These are phyloP conservation scores for Zosterops japonicus DNA, from an alignment of 2,113 vertebrate species.

Conservation along the genomic window DNA sequence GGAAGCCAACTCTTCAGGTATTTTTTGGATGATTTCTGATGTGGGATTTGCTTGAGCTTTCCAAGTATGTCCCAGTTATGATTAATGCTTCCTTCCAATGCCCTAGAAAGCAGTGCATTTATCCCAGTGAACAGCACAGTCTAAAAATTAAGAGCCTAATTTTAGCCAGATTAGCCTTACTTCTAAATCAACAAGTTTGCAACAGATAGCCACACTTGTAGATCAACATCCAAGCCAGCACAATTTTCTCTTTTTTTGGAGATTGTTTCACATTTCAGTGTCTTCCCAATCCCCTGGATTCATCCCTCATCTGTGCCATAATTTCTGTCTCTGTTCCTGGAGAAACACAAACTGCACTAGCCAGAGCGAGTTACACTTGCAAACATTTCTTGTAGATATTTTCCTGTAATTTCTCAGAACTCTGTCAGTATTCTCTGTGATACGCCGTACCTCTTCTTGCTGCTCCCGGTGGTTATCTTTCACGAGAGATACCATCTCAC, in stretches of 20 bases:
- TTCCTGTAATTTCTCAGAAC: background rate
- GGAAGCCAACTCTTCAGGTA: background rate
- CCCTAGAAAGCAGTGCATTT: background rate
- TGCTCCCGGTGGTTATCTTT: background rate
- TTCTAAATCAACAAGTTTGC: background rate
- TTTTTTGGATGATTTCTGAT: background rate
- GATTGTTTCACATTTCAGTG: background rate
- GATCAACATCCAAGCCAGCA: background rate
- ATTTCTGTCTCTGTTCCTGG: background rate
- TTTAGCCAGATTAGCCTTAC: background rate
- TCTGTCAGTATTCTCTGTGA: background rate
- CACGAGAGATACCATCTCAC: background rate
- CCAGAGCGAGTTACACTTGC: background rate
- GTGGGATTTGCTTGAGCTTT: background rate
- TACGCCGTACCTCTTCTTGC: background rate
- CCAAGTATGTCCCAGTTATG: background rate
- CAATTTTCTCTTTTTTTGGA: background rate
- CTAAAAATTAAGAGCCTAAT: background rate
- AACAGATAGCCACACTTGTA: background rate
- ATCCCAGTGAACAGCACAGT: background rate
- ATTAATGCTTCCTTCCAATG: background rate
- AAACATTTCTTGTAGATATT: background rate
- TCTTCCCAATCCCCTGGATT: background rate
- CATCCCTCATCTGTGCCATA: background rate
- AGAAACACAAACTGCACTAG: background rate